Evolutionary conservation across 2,113 vertebrate species (phyloP), one percentile per base, ranked within the genome.

Genomic region (Pleuronectes platessa): DNA sequence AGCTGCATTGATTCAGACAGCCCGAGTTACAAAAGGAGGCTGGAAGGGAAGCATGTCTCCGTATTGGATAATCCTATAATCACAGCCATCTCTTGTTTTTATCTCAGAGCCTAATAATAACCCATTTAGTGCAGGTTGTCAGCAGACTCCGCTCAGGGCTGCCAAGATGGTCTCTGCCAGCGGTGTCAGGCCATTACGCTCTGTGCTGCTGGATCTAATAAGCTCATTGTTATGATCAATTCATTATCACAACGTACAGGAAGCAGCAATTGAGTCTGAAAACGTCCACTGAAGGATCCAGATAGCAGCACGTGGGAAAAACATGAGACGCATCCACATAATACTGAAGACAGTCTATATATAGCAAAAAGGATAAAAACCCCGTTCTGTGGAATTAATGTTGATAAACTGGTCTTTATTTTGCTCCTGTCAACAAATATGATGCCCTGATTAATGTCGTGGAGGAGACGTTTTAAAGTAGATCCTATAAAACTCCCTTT

Each of bases 51-150:
- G 56, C 53, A 37, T 26, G 13, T 61, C 20, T 68, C 6, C 42
- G 42, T 31, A 47, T 12, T 61, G 18, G 37, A 79, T 58, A 80
- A 72, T 47, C 62, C 0, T 42, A 23, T 68, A 53, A 42, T 49
- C 37, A 61, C 71, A 71, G 15, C 20, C 56, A 51, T 58, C 40
- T 69, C 45, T 81, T 82, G 17, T 26, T 81, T 74, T 83, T 53
- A 61, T 82, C 58, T 61, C 2, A 1, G 17, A 26, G 67, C 54
- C 58, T 61, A 66, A 80, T 82, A 51, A 49, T n/a, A 27, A 18
- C 47, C 17, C 35, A n/a, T 79, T 79, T 49, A 56, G 59, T 74
- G 58, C 47, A 66, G 1, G 12, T 72, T 76, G 59, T 71, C 78
- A 79, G 49, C 31, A 5, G 14, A 23, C 54, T 64, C n/a, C 17